Conservation (phyloP, 1,140 invertebrate species). For the Orussus abietinus region DNA sequence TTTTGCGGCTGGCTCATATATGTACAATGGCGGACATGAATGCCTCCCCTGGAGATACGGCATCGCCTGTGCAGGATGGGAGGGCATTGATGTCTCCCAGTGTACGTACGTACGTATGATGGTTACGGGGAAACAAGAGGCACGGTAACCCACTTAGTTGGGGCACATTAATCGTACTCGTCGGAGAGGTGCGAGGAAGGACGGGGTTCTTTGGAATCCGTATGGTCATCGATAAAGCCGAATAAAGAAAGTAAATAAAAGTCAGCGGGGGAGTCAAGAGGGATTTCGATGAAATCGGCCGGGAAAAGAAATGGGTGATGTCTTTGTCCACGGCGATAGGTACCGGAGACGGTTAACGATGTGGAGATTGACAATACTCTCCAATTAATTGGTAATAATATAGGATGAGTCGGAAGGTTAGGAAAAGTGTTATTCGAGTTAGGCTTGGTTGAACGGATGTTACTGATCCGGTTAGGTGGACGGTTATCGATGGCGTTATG, state of each 20-base stretch:
- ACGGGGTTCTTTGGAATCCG: slow-evolving; percentile 24
- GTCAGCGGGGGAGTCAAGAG: neutral
- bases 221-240: slow-evolving; percentile 20
- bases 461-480: no score
- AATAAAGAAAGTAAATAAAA: neutral
- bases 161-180: neutral
- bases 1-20: slow-evolving; percentile 33
- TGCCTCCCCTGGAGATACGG: slow-evolving; percentile 13
- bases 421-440: no score
- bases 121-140: slow-evolving; percentile 26
- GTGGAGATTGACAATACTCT: slow-evolving; percentile 19
- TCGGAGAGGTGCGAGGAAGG: slow-evolving; percentile 1
- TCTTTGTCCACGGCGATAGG: neutral
- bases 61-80: slow-evolving; percentile 17
- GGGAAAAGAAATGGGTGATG: neutral
- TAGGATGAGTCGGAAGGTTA: neutral
- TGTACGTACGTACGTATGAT: slow-evolving; percentile 22
- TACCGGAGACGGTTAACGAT: slow-evolving; percentile 19
- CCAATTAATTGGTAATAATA: no score
- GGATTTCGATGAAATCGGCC: neutral
- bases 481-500: no score
- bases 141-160: slow-evolving; percentile 27
- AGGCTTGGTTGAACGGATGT: no score
- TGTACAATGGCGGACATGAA: slow-evolving; percentile 15
- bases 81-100: slow-evolving; percentile 22